phyloP scores from a whole-genome alignment of 2,797 vertebrate species.

The Anolis apletophallus region DNA sequence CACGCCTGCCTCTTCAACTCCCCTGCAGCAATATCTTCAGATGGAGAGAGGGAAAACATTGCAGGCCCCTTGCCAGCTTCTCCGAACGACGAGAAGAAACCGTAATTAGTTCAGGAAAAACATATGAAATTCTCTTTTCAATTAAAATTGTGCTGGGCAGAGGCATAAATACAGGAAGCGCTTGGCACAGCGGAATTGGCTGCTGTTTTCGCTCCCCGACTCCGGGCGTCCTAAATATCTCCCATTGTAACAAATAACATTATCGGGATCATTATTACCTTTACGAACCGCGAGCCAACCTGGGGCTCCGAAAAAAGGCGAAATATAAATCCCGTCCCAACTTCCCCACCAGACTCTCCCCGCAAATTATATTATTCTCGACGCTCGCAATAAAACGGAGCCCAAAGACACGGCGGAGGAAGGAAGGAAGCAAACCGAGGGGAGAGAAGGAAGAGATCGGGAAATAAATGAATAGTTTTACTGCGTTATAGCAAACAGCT shows the following conservation, averaged over 20 bases:
- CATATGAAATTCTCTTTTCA: slow-evolving; percentile 48
- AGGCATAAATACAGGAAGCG: slow-evolving; percentile 55
- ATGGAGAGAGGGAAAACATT: background rate
- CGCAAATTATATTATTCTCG: slow-evolving; percentile 62
- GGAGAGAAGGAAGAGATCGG: background rate
- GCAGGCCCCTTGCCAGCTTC: background rate
- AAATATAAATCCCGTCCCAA: slow-evolving; percentile 59
- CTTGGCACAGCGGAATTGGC: slow-evolving; percentile 35
- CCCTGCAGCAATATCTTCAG: background rate
- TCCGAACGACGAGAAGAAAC: background rate
- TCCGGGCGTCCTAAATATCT: slow-evolving; percentile 66
- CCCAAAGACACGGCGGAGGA: background rate
- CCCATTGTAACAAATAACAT: slow-evolving; percentile 39
- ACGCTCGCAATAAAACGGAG: slow-evolving; percentile 55
- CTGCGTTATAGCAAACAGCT: background rate
- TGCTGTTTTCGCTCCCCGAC: slow-evolving; percentile 48
- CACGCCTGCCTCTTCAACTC: background rate
- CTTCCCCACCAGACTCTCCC: background rate
- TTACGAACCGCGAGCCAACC: background rate
- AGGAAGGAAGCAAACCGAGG: background rate
- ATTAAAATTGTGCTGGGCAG: slow-evolving; percentile 67
- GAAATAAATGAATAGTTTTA: slow-evolving; percentile 19
- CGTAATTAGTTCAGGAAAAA: slow-evolving; percentile 37
- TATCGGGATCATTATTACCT: background rate
- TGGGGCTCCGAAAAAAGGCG: background rate